Evolutionary conservation across 2,888 invertebrate species (phyloP), one percentile per base, ranked within the genome.

Genomic region (Himalopsyche anomala): DNA sequence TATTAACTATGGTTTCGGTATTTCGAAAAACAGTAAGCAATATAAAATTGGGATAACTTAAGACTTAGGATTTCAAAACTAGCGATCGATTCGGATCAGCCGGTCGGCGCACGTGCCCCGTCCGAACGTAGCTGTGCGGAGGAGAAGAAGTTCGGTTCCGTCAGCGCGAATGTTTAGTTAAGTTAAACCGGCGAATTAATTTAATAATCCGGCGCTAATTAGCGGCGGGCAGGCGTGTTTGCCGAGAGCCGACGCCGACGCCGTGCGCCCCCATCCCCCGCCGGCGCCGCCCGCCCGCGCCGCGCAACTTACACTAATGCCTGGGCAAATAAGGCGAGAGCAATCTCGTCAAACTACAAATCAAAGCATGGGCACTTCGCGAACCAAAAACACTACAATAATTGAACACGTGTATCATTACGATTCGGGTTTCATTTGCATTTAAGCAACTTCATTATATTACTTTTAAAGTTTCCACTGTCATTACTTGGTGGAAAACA

Each of bases 141-240:
- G 9, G 15, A 51, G 40, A 45, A 40, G 81, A 81, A 84, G 83
- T 79, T 54, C 83, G 69, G 87, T 83, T 45, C 83, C 79, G 87
- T 86, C 88, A 88, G 87, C 88, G 87, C 83, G 86, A 88, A 86
- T 88, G 88, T 88, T 87, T 88, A 87, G 88, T 86, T 79, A 87
- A 88, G 88, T 88, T 85, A 88, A 87, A 86, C 84, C 88, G 87
- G 88, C 88, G 88, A 86, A 87, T 87, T 88, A 88, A 88, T 88
- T 88, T 88, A 88, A 88, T 88, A 88, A 88, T 88, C 87, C 88
- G 80, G 84, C 85, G 80, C 85, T 88, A 88, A 88, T 88, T 88
- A 88, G 87, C 87, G 54, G 80, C 85, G 79, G 80, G 74, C 45
- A 55, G 62, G 62, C 28, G 81, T 81, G 28, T 51, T 42, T 81